Evolutionary conservation across 2,113 vertebrate genomes (phyloP), one percentile per base, ranked within the genome.

Genomic region (Rattus rattus): DNA sequence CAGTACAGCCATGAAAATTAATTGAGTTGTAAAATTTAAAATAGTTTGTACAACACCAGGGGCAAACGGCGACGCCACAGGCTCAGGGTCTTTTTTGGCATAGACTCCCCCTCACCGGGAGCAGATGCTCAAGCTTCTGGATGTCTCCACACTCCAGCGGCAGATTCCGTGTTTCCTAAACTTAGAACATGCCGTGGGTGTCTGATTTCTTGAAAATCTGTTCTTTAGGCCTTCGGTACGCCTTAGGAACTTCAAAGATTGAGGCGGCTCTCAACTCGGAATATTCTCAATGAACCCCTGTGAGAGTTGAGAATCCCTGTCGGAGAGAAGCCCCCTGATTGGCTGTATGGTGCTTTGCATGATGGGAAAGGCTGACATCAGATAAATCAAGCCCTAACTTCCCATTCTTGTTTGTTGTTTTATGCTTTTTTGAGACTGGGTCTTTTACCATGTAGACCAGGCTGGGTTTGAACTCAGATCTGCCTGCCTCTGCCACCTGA

Each of bases 181-280:
- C 84, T 84, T 92, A 83, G 61, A 73, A 79, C 47, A 30, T 9
- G 2, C 61, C 69, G 47, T 49, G 85, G 80, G 80, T 33, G 2
- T 94, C 70, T 52, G 95, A 80, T 70, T 39, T 88, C 36, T 56
- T 47, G 59, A 81, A 67, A 56, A 81, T 14, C 65, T 69, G 75
- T 69, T 61, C 73, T 94, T 80, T 77, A 87, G 87, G 92, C 67
- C 39, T 87, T 77, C 11, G 73, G 28, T 61, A 56, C 54, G 49
- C 0, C 72, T 96, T 54, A 52, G 70, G 33, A 43, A 88, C 90
- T 85, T 94, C 69, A 54, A 85, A 75, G 54, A 85, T 56, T n/a
- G 33, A 65, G 61, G 39, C 43, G 17, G 69, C 49, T 79, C 11
- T 43, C 59, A 39, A 87, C n/a, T 90, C 52, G 52, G 39, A 52